These are phyloP conservation scores for Phaedon cochleariae DNA, from an alignment of 2,888 invertebrate genomes.

Conservation along the genomic window DNA sequence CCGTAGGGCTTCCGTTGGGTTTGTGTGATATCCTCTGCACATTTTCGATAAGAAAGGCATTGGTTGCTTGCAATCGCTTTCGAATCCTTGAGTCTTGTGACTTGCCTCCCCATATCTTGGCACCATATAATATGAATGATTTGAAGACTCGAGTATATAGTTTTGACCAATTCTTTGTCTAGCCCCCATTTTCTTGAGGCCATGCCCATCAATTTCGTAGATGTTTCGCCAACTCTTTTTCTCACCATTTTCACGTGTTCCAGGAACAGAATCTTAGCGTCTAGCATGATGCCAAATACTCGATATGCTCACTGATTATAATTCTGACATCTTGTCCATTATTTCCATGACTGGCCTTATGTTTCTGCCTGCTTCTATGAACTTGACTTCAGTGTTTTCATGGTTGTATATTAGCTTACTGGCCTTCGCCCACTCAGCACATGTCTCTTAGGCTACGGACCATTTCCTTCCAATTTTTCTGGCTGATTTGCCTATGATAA, in stretches of 20 bases:
- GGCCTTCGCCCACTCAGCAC: no score
- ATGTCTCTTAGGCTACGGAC: neutral
- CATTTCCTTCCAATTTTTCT: neutral
- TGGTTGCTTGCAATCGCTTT: constrained; percentile 28
- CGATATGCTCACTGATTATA: no score
- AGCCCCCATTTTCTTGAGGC: neutral
- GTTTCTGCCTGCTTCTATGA: neutral
- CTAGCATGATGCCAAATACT: neutral
- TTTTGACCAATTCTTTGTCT: neutral
- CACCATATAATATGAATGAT: constrained; percentile 25
- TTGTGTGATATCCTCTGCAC: neutral
- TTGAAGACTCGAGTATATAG: neutral
- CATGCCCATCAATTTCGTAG: neutral
- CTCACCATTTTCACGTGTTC: neutral
- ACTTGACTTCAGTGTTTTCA: neutral
- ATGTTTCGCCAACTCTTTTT: neutral
- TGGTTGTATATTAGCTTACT: neutral
- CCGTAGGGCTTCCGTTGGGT: neutral
- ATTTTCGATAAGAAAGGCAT: constrained; percentile 34
- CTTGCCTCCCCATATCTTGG: constrained; percentile 37
- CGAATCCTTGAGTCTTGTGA: constrained; percentile 20
- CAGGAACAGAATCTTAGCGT: neutral
- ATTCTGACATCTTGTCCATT: no score
- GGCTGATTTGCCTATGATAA: neutral
- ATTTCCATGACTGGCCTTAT: no score